Base-by-base conservation (phyloP, 2,888 invertebrate genomes). In the Sericinus montela region DNA sequence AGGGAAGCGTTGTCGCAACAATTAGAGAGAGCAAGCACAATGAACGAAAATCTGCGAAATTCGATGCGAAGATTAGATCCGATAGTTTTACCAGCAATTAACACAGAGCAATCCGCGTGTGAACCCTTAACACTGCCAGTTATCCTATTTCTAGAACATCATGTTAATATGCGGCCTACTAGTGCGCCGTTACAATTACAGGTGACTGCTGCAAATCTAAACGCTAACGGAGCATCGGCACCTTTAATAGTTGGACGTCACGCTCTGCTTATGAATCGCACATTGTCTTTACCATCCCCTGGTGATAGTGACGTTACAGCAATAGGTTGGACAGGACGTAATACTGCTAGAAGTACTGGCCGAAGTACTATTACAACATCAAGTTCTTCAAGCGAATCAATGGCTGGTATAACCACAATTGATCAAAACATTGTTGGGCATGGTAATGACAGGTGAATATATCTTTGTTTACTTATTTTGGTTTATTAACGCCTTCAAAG, bases 41-140 rank as follows among this genome's bases (percentile, higher is more conserved):
- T 73, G 16, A 73, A 80, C 49, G 84, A 84, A 45, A 78, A 69
- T 48, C 59, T 83, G 52, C 75, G 88, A 28, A 81, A 80, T 60
- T 87, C 88, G 4, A 88, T 88, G 88, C 70, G 87, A 53, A 67
- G 84, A 56, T 63, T 88, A 54, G 87, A 88, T 56, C 88, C 88
- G 9, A 86, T 88, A 60, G 69, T 83, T 45, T 57, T 88, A 41
- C 88, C 88, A 25, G 83, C 85, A 43, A 71, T 86, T 53, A 64
- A 75, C 2, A 57, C 75, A 2, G 71, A 77, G 51, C 75, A 80
- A 52, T 59, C 75, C 13, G 60, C 69, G 8, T 75, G 75, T 53
- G 85, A 86, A 55, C 80, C 80, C 16, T 62, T 88, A 32, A 88
- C 88, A 10, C 63, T 88, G 54, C 88, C 88, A 36, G 88, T 88